Evolutionary conservation across 2,797 vertebrate species (phyloP).

Genomic region (Oryzias dopingdopingensis): DNA sequence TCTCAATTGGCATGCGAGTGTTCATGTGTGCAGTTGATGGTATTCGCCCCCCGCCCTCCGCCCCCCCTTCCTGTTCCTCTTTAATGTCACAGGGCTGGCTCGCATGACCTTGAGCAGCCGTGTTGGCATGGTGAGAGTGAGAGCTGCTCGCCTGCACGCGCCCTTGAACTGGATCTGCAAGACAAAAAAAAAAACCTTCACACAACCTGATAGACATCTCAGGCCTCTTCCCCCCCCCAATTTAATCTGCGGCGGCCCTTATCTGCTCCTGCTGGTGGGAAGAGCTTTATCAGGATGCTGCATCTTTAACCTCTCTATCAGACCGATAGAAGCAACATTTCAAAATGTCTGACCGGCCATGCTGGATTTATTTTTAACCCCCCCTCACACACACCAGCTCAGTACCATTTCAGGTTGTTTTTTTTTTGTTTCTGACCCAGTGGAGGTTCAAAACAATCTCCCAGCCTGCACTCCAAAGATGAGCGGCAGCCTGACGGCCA

Average conservation of each 20-base stretch:
- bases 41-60: slow-evolving; percentile 41
- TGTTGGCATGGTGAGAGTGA: slow-evolving; percentile 86
- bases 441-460: slow-evolving; percentile 61
- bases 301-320: slow-evolving; percentile 89
- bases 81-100: slow-evolving; percentile 97
- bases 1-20: slow-evolving; percentile 39
- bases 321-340: slow-evolving; percentile 76
- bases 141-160: slow-evolving; percentile 96
- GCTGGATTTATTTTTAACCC: slow-evolving; percentile 62
- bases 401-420: slow-evolving; percentile 43
- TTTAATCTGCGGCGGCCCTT: slow-evolving; percentile 74
- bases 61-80: slow-evolving; percentile 76
- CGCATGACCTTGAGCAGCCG: slow-evolving; percentile 95
- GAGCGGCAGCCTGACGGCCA: slow-evolving; percentile 24
- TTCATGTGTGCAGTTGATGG: slow-evolving; percentile 72
- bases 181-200: slow-evolving; percentile 94
- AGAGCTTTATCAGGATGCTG: slow-evolving; percentile 90
- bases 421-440: slow-evolving; percentile 37
- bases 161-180: slow-evolving; percentile 99
- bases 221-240: slow-evolving; percentile 68
- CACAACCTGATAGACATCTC: slow-evolving; percentile 96
- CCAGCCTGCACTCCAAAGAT: slow-evolving; percentile 40
- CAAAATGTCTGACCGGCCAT: slow-evolving; percentile 73
- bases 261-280: slow-evolving; percentile 75
- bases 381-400: slow-evolving; percentile 20